Base-by-base conservation (phyloP, 2,113 vertebrate species). In the Apeltes quadracus region DNA sequence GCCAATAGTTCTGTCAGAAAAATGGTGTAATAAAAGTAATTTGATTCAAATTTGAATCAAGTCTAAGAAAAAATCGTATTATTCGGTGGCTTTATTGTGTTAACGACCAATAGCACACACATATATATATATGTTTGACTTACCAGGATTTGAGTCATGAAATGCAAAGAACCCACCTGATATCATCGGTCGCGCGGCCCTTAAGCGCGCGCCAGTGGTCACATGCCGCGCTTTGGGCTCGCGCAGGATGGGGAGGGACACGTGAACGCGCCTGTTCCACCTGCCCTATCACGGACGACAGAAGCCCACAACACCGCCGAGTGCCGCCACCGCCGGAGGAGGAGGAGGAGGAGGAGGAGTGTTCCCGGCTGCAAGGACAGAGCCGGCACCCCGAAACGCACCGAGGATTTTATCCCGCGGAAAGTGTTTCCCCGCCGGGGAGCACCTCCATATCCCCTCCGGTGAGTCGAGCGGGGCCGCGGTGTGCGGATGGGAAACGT, bases 261-360 rank as follows among this genome's bases (percentile, higher is more conserved):
- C 69, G 73, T 57, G 85, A 66, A 46, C 70, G 82, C 85, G 87
- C 79, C 54, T 66, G 25, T 16, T 78, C 75, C 84, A 92, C 89
- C 89, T 92, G 63, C 8, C 91, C 90, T 89, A 89, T 89, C 85
- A 76, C 61, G 57, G n/a, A 27, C 23, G 73, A 84, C 32, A 85
- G 70, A 75, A 43, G 82, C 76, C 74, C 69, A 44, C 56, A 25
- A 32, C 62, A 38, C 71, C 10, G 74, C 79, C 38, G 70, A 39
- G 75, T 57, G 27, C 41, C 3, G 44, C 76, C 54, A 22, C 38
- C 29, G 29, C n/a, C n/a, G n/a, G n/a, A n/a, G n/a, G n/a, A n/a
- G n/a, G n/a, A n/a, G n/a, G n/a, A n/a, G n/a, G n/a, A n/a, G n/a
- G 29, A 29, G 29, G 29, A 29, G 29, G 29, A 13, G 13, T 29